These are phyloP conservation scores for Lochmaea crataegi DNA, from an alignment of 2,888 invertebrate genomes.

Conservation along the genomic window DNA sequence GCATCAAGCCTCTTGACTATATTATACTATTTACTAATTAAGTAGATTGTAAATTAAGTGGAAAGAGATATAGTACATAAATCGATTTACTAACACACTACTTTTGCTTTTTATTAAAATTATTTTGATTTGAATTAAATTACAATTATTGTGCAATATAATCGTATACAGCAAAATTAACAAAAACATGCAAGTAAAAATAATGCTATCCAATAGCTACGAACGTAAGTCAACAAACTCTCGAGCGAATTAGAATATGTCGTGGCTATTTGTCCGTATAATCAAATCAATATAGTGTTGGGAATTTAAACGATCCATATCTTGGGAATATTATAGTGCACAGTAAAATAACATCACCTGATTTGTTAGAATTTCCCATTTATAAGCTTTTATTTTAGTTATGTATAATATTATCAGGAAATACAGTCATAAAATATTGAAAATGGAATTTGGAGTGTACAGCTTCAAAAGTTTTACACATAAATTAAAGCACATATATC, in stretches of 20 bases:
- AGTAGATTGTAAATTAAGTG: too few species aligned
- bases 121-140: neutral
- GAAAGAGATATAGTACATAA: too few species aligned
- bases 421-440: neutral
- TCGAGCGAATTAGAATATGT: constrained; percentile 10
- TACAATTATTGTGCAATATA: neutral
- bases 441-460: too few species aligned
- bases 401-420: neutral
- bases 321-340: constrained; percentile 6
- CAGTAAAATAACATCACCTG: neutral
- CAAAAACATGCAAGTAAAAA: neutral
- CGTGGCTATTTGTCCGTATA: constrained; percentile 8
- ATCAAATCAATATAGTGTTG: constrained; percentile 10
- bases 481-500: neutral
- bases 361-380: constrained; percentile 1
- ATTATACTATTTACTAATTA: too few species aligned
- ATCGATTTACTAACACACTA: too few species aligned
- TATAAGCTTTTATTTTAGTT: neutral
- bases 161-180: neutral
- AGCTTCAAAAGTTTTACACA: neutral
- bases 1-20: too few species aligned
- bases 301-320: constrained; percentile 3
- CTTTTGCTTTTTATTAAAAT: too few species aligned
- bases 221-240: neutral
- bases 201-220: constrained; percentile 1